Base-by-base conservation (phyloP, 2,113 vertebrate species). In the Hipposideros armiger region DNA sequence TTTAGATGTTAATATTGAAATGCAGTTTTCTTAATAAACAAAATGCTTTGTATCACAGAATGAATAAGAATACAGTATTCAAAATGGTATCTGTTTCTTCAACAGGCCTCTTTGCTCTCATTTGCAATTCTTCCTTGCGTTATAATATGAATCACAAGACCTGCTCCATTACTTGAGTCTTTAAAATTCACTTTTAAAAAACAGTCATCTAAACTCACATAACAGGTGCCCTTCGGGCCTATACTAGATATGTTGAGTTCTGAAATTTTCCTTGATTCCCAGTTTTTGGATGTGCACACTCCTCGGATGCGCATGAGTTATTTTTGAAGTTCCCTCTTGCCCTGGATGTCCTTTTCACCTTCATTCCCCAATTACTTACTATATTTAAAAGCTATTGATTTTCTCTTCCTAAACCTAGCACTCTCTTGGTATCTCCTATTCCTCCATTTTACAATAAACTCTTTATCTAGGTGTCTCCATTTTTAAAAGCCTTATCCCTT, bases 401-500 rank as follows among this genome's bases (percentile, higher is more conserved):
- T 77, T 95, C 50, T 74, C 72, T 52, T 76, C n/a, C 56, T 62
- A 45, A 40, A n/a, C 22, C 16, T 89, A 73, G 52, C 42, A 83
- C 74, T 91, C 88, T 82, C 54, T 92, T 91, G 62, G 47, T 83
- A 89, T 90, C 90, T 94, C 94, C 87, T 80, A n/a, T 90, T 66
- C n/a, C 47, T 89, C 77, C 15, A 52, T 86, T 96, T 96, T 62
- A 92, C 80, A 74, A 70, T 88, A 74, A 90, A 47, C 64, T 70
- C 64, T 86, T 94, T 93, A 98, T 96, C 95, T 94, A 58, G 20
- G 47, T 42, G 88, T 40, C 72, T 95, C 87, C 80, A 42, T 88
- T 95, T 96, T 93, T 90, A 90, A 97, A 96, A 97, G 82, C 47
- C 74, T 91, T 91, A 40, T 89, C 91, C 60, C 24, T 28, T 28